Evolutionary conservation across 2,113 vertebrate species (phyloP).

Genomic region (Aix galericulata): DNA sequence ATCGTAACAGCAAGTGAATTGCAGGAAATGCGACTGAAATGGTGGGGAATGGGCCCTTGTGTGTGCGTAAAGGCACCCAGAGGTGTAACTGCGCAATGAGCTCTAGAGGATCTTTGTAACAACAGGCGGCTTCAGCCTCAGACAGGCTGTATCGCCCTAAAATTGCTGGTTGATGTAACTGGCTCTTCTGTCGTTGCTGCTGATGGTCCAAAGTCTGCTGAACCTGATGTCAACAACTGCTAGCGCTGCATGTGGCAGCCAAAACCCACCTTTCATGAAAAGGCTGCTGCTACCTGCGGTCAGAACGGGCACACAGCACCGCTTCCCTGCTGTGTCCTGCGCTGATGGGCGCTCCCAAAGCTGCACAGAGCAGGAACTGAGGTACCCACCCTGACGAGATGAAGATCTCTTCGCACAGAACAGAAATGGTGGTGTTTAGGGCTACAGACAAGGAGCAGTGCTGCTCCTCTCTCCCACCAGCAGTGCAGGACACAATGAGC

Average conservation of each 20-base stretch:
- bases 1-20: rapidly evolving
- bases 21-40: background rate
- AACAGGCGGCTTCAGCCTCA: background rate
- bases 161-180: background rate
- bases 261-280: background rate
- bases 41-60: background rate
- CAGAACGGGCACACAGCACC: background rate
- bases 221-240: background rate
- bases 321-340: background rate
- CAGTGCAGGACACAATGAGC: background rate
- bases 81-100: background rate
- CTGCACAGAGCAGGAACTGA: background rate
- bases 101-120: background rate
- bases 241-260: rapidly evolving
- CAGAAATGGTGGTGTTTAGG: background rate
- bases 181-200: background rate
- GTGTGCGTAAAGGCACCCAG: background rate
- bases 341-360: background rate
- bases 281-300: background rate
- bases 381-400: background rate
- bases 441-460: background rate
- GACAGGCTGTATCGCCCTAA: background rate
- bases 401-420: background rate
- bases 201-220: background rate
- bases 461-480: background rate